Conservation (phyloP, 2,113 vertebrate species). For the Callopanchax toddi region DNA sequence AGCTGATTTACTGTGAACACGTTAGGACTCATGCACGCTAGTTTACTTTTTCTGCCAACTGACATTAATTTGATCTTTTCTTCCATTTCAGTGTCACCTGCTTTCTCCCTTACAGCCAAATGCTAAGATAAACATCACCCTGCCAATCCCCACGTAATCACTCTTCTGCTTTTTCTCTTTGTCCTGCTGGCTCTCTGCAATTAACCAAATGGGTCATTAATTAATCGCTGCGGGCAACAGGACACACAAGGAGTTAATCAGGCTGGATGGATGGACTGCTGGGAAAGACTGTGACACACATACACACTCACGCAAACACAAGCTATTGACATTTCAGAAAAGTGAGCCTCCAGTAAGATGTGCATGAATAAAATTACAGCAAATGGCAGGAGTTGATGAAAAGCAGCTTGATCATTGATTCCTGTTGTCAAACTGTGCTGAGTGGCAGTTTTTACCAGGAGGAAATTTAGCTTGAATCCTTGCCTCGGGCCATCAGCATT, state of each 20-base stretch:
- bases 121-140: conserved; percentile 21
- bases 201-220: conserved; percentile 79
- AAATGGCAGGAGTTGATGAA: conserved; percentile 57
- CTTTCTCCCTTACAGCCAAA: conserved; percentile 18
- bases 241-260: conserved; percentile 68
- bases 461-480: conserved; percentile 41
- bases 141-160: conserved; percentile 7
- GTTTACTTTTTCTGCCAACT: neutral
- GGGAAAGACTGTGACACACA: conserved; percentile 25
- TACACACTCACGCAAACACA: conserved; percentile 7
- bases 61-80: conserved; percentile 11
- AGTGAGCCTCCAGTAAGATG: conserved; percentile 49
- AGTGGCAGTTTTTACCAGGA: conserved; percentile 44
- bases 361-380: conserved; percentile 50
- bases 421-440: conserved; percentile 53
- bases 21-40: neutral
- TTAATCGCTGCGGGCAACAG: conserved; percentile 68
- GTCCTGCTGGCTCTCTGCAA: conserved; percentile 63
- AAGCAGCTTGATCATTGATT: conserved; percentile 63
- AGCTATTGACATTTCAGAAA: conserved; percentile 61
- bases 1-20: conserved; percentile 8
- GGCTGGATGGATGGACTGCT: conserved; percentile 69
- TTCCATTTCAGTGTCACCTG: conserved; percentile 11
- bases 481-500: conserved; percentile 52
- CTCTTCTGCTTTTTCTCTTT: conserved; percentile 39